Conservation (phyloP, 1,140 invertebrate species). For the Wiebesia pumilae region DNA sequence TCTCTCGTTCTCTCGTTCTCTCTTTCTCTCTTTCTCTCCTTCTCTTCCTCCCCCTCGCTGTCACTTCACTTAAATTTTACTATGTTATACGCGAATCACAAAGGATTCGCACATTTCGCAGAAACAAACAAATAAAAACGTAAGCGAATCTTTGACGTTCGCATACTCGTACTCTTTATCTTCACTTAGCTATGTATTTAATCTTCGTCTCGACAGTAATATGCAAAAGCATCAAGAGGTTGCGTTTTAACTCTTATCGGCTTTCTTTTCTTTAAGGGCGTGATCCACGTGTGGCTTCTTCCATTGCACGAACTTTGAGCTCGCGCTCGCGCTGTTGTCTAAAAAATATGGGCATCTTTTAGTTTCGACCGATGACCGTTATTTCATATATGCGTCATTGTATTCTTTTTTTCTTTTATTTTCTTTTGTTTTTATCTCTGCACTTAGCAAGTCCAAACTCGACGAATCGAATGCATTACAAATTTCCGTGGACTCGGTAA, state of each 20-base stretch:
- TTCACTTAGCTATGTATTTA: conserved; percentile 52
- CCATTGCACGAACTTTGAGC: conserved; percentile 88
- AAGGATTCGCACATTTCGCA: conserved; percentile 29
- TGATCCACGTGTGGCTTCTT: conserved; percentile 88
- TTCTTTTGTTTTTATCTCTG: background rate
- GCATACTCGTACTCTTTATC: conserved; percentile 56
- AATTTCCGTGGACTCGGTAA: no score
- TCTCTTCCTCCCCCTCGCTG: background rate
- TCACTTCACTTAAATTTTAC: conserved; percentile 24
- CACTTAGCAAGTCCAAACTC: no score
- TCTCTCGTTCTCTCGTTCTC: background rate
- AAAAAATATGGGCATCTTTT: conserved; percentile 66
- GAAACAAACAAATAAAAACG: conserved; percentile 58
- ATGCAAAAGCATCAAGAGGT: conserved; percentile 30
- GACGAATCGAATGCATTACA: no score
- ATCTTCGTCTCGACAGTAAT: conserved; percentile 45
- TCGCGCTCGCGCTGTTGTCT: conserved; percentile 89
- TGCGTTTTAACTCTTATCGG: conserved; percentile 45
- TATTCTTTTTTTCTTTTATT: no score
- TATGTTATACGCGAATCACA: conserved; percentile 37
- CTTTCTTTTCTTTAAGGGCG: conserved; percentile 75
- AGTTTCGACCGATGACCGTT: background rate
- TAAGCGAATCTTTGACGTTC: conserved; percentile 59
- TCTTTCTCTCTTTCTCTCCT: background rate
- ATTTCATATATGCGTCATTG: background rate